phyloP scores from a whole-genome alignment of 2,888 invertebrate genomes.

The Petrolisthes cinctipes region DNA sequence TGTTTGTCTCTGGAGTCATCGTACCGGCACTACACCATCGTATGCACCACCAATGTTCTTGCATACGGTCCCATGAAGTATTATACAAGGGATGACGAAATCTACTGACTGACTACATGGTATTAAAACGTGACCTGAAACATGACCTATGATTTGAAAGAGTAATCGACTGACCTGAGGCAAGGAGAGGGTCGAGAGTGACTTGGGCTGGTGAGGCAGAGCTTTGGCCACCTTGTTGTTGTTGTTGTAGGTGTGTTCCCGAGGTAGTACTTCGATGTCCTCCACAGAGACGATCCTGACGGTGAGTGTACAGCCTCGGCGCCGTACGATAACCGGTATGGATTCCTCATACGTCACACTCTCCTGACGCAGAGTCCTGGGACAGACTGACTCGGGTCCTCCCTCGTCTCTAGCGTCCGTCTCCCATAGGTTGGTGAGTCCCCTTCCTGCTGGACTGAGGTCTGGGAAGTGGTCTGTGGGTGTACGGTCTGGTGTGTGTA shows the following conservation, averaged over 20 bases:
- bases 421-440: neutral
- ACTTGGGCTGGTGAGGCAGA: slow-evolving; percentile 28
- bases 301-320: slow-evolving; percentile 64
- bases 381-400: neutral
- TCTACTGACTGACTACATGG: neutral
- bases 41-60: no score
- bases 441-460: neutral
- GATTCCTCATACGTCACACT: slow-evolving; percentile 65
- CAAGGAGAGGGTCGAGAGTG: slow-evolving; percentile 52
- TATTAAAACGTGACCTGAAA: neutral
- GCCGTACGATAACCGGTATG: slow-evolving; percentile 64
- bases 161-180: slow-evolving; percentile 52
- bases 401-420: neutral
- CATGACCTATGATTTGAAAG: neutral
- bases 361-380: slow-evolving; percentile 58
- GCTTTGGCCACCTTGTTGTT: neutral
- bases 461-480: neutral
- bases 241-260: neutral
- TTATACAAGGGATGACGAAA: no score
- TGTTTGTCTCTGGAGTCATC: no score
- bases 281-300: slow-evolving; percentile 65
- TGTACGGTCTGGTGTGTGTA: neutral
- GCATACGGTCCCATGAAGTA: no score
- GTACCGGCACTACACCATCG: no score
- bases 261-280: slow-evolving; percentile 41